Conservation (phyloP, 2,888 invertebrate species). For the Mactromeris polynyma region DNA sequence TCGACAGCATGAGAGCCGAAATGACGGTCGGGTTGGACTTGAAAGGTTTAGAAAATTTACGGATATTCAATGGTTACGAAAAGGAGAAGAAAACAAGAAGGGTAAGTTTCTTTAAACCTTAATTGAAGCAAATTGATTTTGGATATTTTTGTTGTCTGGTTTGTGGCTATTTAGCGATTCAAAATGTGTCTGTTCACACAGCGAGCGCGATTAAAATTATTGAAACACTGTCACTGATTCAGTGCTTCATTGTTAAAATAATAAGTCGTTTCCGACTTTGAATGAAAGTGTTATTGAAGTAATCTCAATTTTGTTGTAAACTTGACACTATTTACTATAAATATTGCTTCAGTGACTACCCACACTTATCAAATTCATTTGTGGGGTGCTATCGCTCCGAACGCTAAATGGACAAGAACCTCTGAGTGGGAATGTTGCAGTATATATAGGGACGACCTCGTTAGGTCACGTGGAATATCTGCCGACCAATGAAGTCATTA, state of each 20-base stretch:
- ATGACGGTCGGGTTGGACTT: conserved; percentile 68
- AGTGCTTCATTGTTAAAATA: neutral
- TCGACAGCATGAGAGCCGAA: conserved; percentile 61
- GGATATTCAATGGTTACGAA: conserved; percentile 68
- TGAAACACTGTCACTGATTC: neutral
- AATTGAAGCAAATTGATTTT: conserved; percentile 5
- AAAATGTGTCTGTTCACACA: neutral
- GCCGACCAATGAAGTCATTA: conserved; percentile 59
- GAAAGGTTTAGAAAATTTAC: conserved; percentile 63
- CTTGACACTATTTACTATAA: neutral
- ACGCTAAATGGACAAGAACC: conserved; percentile 66
- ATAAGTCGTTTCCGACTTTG: neutral
- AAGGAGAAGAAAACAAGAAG: conserved; percentile 31
- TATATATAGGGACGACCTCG: conserved; percentile 56
- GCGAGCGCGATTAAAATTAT: neutral
- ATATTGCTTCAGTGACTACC: neutral
- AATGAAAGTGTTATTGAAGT: neutral
- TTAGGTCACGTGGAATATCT: conserved; percentile 52
- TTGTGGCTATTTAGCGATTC: neutral
- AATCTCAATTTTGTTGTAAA: neutral
- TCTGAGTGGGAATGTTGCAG: neutral
- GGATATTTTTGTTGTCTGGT: neutral
- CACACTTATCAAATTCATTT: neutral
- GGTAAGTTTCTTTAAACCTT: conserved; percentile 37
- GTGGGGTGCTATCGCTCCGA: conserved; percentile 46